phyloP scores from a whole-genome alignment of 2,888 invertebrate species.

The Nematopogon swammerdamellus region DNA sequence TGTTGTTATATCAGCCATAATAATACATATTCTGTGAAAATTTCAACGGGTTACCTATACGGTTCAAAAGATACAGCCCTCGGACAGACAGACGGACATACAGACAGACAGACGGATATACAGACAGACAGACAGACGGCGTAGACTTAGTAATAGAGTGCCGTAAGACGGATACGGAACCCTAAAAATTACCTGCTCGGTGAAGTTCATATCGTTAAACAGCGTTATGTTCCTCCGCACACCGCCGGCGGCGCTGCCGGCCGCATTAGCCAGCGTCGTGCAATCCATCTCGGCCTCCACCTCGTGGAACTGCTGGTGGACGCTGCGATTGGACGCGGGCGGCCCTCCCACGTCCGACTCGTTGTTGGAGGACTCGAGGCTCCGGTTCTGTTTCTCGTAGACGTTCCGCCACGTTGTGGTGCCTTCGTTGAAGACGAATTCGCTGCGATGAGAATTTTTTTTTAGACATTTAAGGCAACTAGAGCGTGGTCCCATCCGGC shows the following conservation, averaged over 20 bases:
- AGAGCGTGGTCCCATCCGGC: too few species aligned
- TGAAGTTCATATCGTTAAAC: neutral
- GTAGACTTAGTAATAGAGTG: too few species aligned
- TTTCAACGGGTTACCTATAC: too few species aligned
- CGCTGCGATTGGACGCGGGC: constrained; percentile 15
- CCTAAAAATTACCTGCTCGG: too few species aligned
- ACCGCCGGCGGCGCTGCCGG: neutral
- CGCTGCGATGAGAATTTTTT: constrained; percentile 22
- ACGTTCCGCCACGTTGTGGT: constrained; percentile 48
- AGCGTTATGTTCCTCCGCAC: neutral
- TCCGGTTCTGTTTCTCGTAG: constrained; percentile 44
- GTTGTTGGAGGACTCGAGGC: constrained; percentile 35
- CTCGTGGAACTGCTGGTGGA: constrained; percentile 39
- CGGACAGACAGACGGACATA: too few species aligned
- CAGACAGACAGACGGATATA: too few species aligned
- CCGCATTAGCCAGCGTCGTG: neutral
- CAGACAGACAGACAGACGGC: too few species aligned
- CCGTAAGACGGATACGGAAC: too few species aligned
- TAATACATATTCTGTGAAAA: too few species aligned
- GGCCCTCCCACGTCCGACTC: constrained; percentile 19
- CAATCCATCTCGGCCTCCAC: constrained; percentile 24
- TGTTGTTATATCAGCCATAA: too few species aligned
- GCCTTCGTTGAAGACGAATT: constrained; percentile 40
- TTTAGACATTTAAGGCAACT: too few species aligned
- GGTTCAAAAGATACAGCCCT: too few species aligned